Evolutionary conservation across 1,140 invertebrate genomes (phyloP).

Genomic region (Chionoecetes opilio): DNA sequence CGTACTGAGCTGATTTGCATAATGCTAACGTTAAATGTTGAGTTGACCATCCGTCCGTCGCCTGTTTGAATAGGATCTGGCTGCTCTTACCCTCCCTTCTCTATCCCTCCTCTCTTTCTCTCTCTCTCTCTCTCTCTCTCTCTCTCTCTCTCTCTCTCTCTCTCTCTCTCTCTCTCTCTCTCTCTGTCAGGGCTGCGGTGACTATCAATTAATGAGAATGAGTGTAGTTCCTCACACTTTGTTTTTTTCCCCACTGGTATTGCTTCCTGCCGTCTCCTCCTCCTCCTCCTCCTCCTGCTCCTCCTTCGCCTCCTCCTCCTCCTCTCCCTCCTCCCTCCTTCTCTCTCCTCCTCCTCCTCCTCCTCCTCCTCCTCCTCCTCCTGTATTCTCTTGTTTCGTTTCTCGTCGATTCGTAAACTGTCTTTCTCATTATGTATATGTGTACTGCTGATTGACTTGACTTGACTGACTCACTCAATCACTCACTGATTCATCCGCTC

Average conservation of each 20-base stretch:
- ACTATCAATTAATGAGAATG: too few species aligned
- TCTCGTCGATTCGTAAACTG: too few species aligned
- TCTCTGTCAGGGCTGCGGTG: too few species aligned
- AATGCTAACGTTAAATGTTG: constrained; percentile 30
- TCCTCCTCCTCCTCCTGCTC: background rate
- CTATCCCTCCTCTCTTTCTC: background rate
- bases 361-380: too few species aligned
- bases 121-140: background rate
- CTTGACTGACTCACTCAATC: too few species aligned
- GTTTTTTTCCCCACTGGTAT: background rate
- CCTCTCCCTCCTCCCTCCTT: too few species aligned
- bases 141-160: background rate
- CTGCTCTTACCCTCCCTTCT: background rate
- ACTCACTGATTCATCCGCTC: too few species aligned
- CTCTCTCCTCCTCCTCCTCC: background rate
- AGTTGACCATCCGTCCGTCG: constrained; percentile 7
- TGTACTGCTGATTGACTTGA: too few species aligned
- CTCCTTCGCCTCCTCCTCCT: background rate
- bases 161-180: background rate
- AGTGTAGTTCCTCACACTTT: too few species aligned
- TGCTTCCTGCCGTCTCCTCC: background rate
- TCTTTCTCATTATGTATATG: too few species aligned
- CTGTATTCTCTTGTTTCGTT: too few species aligned
- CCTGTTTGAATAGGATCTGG: background rate
- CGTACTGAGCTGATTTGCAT: constrained; percentile 28